Percentiles rank a stretch among this genome's conserved stretches.
Evolutionary conservation across 2,113 vertebrate species (phyloP).

Genomic region (Nibea albiflora): DNA sequence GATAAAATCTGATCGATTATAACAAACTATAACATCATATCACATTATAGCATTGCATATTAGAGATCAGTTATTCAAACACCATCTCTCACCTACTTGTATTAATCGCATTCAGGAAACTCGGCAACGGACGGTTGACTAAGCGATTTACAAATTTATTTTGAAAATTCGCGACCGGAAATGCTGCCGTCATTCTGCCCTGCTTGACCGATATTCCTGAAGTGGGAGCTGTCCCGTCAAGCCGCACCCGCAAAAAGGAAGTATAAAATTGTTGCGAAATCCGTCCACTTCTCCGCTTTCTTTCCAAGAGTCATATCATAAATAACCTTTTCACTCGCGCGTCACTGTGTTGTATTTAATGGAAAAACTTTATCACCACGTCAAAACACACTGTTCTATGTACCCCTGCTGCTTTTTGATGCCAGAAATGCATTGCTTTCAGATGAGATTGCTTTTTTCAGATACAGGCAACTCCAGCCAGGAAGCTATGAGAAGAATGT

Average conservation of each 20-base stretch:
- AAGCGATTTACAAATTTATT: constrained; percentile 6
- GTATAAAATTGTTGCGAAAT: constrained; percentile 68
- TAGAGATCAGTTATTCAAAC: too few relatives aligned
- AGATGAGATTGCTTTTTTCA: constrained; percentile 43
- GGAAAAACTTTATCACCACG: neutral
- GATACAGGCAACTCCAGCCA: constrained; percentile 1
- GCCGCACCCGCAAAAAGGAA: constrained; percentile 71
- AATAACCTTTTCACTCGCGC: neutral
- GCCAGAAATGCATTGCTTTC: constrained; percentile 52
- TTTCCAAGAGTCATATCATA: neutral
- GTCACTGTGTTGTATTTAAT: neutral
- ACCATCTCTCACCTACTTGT: neutral
- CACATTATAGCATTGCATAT: too few relatives aligned
- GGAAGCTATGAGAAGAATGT: constrained; percentile 64
- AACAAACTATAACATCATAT: too few relatives aligned
- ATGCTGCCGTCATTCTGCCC: neutral
- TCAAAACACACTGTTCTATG: neutral
- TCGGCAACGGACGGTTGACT: neutral
- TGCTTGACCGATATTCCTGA: neutral
- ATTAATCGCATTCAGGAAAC: neutral
- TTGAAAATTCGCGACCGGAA: constrained; percentile 6
- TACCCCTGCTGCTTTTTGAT: neutral
- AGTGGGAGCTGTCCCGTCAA: constrained; percentile 3
- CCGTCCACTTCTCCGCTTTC: constrained; percentile 11
- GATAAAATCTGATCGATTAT: too few relatives aligned